phyloP scores from a whole-genome alignment of 2,797 vertebrate species.

The Mallotus villosus region DNA sequence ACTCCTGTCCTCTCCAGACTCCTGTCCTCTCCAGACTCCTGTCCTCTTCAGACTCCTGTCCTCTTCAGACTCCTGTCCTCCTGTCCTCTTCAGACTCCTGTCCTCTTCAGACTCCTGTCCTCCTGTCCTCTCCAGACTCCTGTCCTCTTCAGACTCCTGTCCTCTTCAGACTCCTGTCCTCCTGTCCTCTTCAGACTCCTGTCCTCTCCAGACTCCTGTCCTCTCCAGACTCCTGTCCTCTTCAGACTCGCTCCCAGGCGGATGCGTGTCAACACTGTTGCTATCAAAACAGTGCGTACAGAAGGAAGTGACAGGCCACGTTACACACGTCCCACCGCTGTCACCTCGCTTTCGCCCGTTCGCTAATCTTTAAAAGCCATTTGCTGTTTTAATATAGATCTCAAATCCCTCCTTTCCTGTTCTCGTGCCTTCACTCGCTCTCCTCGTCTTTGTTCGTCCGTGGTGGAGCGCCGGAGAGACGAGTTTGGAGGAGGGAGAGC shows the following conservation, averaged over 20 bases:
- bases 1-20: conserved; percentile 58
- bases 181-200: conserved; percentile 57
- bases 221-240: conserved; percentile 61
- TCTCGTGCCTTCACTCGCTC: conserved; percentile 29
- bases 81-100: conserved; percentile 57
- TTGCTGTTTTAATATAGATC: conserved; percentile 80
- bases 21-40: conserved; percentile 57
- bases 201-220: conserved; percentile 56
- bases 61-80: conserved; percentile 59
- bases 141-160: conserved; percentile 56
- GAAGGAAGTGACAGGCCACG: conserved; percentile 64
- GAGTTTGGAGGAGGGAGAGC: conserved; percentile 53
- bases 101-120: conserved; percentile 57
- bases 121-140: too few species aligned
- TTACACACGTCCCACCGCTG: conserved; percentile 68
- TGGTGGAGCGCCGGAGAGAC: conserved; percentile 63
- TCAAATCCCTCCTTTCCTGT: conserved; percentile 72
- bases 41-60: conserved; percentile 56
- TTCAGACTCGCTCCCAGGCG: conserved; percentile 66
- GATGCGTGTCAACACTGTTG: conserved; percentile 65
- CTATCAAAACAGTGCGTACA: conserved; percentile 70
- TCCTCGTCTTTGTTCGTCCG: conserved; percentile 57
- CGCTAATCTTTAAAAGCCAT: conserved; percentile 81
- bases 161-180: conserved; percentile 59
- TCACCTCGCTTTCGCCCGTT: conserved; percentile 71